Percentiles rank a stretch among this genome's conserved stretches.
These are phyloP conservation scores for Toxotes jaculatrix DNA, from an alignment of 2,113 vertebrate species.

Conservation along the genomic window DNA sequence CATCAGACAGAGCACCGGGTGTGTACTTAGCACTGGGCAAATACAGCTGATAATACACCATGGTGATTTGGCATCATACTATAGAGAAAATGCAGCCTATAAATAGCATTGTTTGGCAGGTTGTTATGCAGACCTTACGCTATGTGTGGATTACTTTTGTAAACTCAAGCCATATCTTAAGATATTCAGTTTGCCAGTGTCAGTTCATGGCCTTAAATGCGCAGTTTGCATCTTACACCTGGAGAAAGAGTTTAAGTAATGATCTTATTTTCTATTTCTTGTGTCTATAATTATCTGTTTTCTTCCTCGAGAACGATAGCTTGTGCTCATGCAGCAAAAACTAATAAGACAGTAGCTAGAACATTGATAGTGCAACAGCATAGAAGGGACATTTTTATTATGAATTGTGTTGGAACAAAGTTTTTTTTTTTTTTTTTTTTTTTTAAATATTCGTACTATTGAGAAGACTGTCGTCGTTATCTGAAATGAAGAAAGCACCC, in stretches of 20 bases:
- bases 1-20: conserved; percentile 67
- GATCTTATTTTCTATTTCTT: too few relatives aligned
- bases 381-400: background rate
- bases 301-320: too few relatives aligned
- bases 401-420: background rate
- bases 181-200: background rate
- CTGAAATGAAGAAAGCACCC: conserved; percentile 30
- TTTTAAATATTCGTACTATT: conserved; percentile 5
- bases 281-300: too few relatives aligned
- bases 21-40: conserved; percentile 57
- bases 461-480: conserved; percentile 43
- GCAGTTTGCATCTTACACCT: background rate
- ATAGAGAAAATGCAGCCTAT: conserved; percentile 28
- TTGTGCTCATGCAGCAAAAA: background rate
- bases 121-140: background rate
- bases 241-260: background rate
- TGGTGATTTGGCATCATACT: conserved; percentile 53
- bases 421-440: background rate
- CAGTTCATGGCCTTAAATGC: background rate
- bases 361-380: background rate
- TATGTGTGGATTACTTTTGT: background rate
- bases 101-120: conserved; percentile 42
- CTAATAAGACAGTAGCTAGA: background rate
- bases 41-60: conserved; percentile 60
- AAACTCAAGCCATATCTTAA: background rate